A percentile compares a stretch with the other conserved stretches of the same genome.
Evolutionary conservation across 1,140 invertebrate species (phyloP).

Genomic region (Drosophila carrolli): DNA sequence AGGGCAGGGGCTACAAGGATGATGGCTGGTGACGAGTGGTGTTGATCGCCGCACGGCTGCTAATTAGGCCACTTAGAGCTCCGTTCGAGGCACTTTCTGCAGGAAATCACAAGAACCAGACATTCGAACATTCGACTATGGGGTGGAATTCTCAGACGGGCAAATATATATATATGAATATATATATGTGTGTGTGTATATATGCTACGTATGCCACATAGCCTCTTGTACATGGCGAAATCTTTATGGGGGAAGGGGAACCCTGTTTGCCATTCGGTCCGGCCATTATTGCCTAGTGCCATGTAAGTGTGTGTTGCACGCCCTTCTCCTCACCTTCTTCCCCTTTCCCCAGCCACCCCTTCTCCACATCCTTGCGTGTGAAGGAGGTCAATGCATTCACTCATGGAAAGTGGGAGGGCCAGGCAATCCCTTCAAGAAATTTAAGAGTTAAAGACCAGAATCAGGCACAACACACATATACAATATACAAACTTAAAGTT

Average conservation of each 20-base stretch:
- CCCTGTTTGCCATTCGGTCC: constrained; percentile 11
- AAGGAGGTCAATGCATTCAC: constrained; percentile 66
- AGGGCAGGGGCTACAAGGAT: constrained; percentile 15
- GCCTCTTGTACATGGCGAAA: constrained; percentile 3
- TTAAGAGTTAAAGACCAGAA: neutral
- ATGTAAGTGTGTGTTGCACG: constrained; percentile 59
- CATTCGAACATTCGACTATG: constrained; percentile 28
- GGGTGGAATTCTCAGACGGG: constrained; percentile 47
- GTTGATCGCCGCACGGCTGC: constrained; percentile 79
- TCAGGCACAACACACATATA: neutral
- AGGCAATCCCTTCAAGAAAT: constrained; percentile 1
- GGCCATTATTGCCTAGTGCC: constrained; percentile 71
- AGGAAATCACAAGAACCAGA: constrained; percentile 67
- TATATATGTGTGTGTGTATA: neutral
- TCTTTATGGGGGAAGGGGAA: constrained; percentile 9
- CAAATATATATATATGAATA: neutral
- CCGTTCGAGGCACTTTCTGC: constrained; percentile 60
- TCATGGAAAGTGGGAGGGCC: constrained; percentile 21
- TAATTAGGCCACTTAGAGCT: constrained; percentile 81
- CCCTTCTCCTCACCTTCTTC: constrained; percentile 6
- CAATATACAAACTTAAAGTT: too few relatives aligned
- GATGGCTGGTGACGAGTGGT: constrained; percentile 68
- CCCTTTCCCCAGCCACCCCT: too few relatives aligned
- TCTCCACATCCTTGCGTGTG: constrained; percentile 44
- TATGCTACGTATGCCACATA: neutral